Conservation (phyloP, 2,888 invertebrate genomes). For the Nomada goodeniana region DNA sequence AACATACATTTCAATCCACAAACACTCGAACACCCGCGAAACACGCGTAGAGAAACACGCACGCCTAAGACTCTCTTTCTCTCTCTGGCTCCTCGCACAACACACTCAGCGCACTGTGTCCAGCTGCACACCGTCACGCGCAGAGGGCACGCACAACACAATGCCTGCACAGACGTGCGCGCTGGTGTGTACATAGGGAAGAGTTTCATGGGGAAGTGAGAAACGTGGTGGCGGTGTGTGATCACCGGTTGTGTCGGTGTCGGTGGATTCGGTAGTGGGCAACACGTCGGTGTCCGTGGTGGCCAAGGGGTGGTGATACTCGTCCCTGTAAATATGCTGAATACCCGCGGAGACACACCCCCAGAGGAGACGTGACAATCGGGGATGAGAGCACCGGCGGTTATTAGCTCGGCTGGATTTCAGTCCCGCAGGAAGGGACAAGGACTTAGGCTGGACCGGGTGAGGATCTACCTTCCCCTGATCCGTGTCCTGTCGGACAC, state of each 20-base stretch:
- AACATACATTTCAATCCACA: too few species aligned
- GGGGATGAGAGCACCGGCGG: constrained; percentile 51
- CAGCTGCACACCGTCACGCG: too few species aligned
- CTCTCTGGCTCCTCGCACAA: too few species aligned
- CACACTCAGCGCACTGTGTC: too few species aligned
- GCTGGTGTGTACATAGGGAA: not conserved
- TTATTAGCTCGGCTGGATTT: constrained; percentile 46
- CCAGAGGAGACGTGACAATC: constrained; percentile 51
- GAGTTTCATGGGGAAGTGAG: constrained; percentile 10
- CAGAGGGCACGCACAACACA: not conserved
- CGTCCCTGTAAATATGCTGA: constrained; percentile 52
- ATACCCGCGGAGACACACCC: constrained; percentile 55
- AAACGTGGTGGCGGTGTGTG: constrained; percentile 33
- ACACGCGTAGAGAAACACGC: too few species aligned
- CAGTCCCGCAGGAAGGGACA: constrained; percentile 39
- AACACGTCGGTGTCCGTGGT: not conserved
- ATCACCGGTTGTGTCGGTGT: constrained; percentile 2
- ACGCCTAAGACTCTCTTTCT: too few species aligned
- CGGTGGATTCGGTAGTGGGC: not conserved
- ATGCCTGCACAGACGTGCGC: accelerated
- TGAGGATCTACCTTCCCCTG: constrained; percentile 32
- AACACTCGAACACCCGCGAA: too few species aligned
- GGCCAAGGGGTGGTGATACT: constrained; percentile 34
- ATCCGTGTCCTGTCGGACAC: not conserved
- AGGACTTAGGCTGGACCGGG: constrained; percentile 44